Evolutionary conservation across 2,797 vertebrate genomes (phyloP), one percentile per base, ranked within the genome.

Genomic region (Hozukius guyotensis): DNA sequence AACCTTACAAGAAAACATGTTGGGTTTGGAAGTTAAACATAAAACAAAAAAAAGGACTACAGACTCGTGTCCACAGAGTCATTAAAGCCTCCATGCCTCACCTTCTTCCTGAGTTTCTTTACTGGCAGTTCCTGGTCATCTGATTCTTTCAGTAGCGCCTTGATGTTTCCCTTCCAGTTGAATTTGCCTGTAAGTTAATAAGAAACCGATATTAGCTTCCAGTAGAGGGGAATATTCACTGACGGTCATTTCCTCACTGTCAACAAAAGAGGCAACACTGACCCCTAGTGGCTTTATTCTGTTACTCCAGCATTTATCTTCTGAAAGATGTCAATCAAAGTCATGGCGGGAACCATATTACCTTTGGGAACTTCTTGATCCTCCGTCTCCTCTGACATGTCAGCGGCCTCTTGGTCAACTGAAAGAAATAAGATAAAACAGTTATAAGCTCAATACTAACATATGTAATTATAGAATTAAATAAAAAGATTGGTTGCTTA

Each of bases 81-180:
- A 68, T 20, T 11, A 6, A 70, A 69, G 61, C 22, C 11, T 31
- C n/a, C 3, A 24, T 25, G 32, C 4, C 86, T 71, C 95, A 99
- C 99, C 97, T 99, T 99, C 93, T 98, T 99, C 75, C 96, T 95
- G 49, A 99, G 94, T 88, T 96, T 99, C 91, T 99, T 99, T 67
- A 99, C 16, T 1, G 97, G 75, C 49, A 99, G 90, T 78, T 98
- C 97, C 4, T 99, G 96, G 75, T 98, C 97, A 32, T 96, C 95
- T 61, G 97, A 95, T 27, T 97, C 95, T 80, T 83, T 96, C 74
- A 99, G 93, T 62, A 98, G 83, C 0, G 97, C 97, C 89, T 96
- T 98, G 83, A 99, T 99, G 0, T 96, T 99, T 85, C 97, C 97
- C 62, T 99, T 99, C 99, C 99, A 99, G 91, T 97, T 98, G 93